Conservation (phyloP, 2,797 vertebrate species). For the Carcharodon carcharias region DNA sequence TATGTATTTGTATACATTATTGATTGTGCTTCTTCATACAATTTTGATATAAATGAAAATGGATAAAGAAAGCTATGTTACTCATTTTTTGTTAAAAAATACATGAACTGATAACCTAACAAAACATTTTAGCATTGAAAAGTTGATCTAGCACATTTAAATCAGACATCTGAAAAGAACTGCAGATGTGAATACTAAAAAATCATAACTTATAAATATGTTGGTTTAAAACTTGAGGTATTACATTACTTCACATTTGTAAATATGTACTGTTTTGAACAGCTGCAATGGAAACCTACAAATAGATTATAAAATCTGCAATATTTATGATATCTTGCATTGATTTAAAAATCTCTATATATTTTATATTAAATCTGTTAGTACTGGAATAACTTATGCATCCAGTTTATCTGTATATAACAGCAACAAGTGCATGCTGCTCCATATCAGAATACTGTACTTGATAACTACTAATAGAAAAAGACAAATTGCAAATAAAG, state of each 20-base stretch:
- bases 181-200: not conserved
- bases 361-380: not conserved
- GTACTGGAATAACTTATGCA: not conserved
- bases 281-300: not conserved
- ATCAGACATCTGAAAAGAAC: not conserved
- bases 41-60: not conserved
- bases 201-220: not conserved
- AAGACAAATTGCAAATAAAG: conserved; percentile 12
- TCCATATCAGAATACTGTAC: not conserved
- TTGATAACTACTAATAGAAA: not conserved
- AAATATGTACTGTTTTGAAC: not conserved
- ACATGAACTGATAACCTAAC: not conserved
- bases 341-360: conserved; percentile 30
- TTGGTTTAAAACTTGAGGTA: not conserved
- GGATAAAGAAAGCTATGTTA: too few relatives aligned
- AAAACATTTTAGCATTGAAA: not conserved
- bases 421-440: not conserved
- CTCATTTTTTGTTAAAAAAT: not conserved
- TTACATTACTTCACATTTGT: not conserved
- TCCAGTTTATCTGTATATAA: not conserved
- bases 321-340: not conserved
- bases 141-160: not conserved
- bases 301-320: not conserved
- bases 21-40: not conserved
- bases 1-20: not conserved